Conservation (phyloP, 2,797 vertebrate species). For the Scolopax rusticola region DNA sequence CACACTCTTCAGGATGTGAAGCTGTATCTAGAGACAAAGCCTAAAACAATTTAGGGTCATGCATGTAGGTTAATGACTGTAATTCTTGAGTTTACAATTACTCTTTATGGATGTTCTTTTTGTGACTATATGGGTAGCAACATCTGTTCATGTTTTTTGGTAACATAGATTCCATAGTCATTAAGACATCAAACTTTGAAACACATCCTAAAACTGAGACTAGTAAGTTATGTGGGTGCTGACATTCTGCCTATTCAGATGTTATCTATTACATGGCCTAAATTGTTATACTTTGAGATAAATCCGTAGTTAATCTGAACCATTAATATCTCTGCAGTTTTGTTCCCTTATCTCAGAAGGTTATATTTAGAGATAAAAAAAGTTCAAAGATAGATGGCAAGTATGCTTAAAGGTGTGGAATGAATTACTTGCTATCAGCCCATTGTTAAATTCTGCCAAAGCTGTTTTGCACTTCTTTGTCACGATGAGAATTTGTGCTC, state of each 20-base stretch:
- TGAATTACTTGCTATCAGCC: not conserved
- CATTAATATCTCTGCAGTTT: not conserved
- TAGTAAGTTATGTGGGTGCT: not conserved
- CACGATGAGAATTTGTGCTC: not conserved
- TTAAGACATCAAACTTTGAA: not conserved
- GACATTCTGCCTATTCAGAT: not conserved
- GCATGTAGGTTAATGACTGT: accelerated
- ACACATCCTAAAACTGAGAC: not conserved
- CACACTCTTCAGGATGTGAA: not conserved
- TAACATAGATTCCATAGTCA: not conserved
- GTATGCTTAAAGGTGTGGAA: not conserved
- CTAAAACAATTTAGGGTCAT: not conserved
- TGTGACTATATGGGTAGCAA: not conserved
- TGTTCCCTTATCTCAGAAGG: not conserved
- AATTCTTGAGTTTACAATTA: not conserved
- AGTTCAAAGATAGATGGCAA: not conserved
- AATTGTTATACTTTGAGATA: not conserved
- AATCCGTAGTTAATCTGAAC: not conserved
- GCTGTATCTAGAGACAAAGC: not conserved
- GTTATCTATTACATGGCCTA: not conserved
- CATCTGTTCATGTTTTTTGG: not conserved
- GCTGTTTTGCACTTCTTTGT: not conserved
- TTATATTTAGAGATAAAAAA: not conserved
- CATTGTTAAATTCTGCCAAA: not conserved
- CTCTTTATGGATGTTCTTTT: not conserved